phyloP scores from a whole-genome alignment of 2,113 vertebrate species.

The Tautogolabrus adspersus region DNA sequence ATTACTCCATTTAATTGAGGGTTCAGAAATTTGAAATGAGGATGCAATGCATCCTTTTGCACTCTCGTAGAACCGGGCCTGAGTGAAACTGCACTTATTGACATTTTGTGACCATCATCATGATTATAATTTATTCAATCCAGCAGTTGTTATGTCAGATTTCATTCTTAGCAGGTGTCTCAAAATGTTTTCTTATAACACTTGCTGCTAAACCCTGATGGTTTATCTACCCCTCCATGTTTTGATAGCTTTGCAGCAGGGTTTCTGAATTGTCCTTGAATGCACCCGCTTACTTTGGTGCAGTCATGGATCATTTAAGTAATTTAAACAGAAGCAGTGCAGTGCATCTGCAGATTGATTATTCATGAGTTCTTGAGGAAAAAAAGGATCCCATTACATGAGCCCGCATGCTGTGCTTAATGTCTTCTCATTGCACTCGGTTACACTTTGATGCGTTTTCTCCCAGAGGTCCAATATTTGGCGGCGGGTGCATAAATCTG shows the following conservation, averaged over 20 bases:
- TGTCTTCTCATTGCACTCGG: slow-evolving; percentile 32
- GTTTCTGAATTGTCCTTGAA: slow-evolving; percentile 21
- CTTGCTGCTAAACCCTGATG: background rate
- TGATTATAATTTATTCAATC: too few species aligned
- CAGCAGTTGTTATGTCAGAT: too few species aligned
- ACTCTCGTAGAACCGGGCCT: too few species aligned
- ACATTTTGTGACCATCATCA: too few species aligned
- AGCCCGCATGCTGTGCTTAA: slow-evolving; percentile 34
- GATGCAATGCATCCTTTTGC: too few species aligned
- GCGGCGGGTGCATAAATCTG: background rate
- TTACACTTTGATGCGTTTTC: slow-evolving; percentile 38
- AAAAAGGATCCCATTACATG: slow-evolving; percentile 30
- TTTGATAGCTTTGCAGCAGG: slow-evolving; percentile 13
- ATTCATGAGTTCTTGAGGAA: slow-evolving; percentile 37
- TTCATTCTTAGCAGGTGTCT: too few species aligned
- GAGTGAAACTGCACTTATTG: too few species aligned
- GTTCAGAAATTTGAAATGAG: too few species aligned
- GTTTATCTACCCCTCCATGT: slow-evolving; percentile 15
- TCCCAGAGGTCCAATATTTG: slow-evolving; percentile 20
- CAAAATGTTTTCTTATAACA: background rate
- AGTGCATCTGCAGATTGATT: slow-evolving; percentile 43
- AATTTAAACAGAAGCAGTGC: slow-evolving; percentile 31
- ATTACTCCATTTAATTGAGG: too few species aligned
- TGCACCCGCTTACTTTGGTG: slow-evolving; percentile 16
- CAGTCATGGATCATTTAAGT: slow-evolving; percentile 42